Base-by-base conservation (phyloP, 2,797 vertebrate genomes). In the Platalea minor region DNA sequence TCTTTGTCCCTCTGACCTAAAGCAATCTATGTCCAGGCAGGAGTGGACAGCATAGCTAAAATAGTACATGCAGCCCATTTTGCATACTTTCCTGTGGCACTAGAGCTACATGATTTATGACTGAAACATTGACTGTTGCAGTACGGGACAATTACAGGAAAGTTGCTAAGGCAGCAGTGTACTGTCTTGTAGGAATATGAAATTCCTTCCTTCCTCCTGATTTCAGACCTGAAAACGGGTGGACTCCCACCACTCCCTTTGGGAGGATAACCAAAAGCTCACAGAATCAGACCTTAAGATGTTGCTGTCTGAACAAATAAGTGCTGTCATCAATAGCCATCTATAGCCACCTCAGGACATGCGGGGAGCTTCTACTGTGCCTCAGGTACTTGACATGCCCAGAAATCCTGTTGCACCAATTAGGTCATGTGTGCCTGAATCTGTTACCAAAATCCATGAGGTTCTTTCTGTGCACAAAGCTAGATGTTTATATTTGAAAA, bases 131-230 rank as follows among this genome's bases (percentile, higher is more conserved):
- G 72, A 45, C 67, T 91, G 37, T 43, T 92, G 81, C 90, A 68
- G 67, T 77, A 85, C 0, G 2, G 93, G 88, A 93, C 88, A 94
- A 80, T 92, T 92, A 77, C 86, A 92, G 86, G 45, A 64, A 94
- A 92, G 81, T 57, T 94, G 39, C 65, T 81, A 76, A 86, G 59
- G 56, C 88, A 90, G 76, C 31, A 50, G 33, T 17, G 73, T 68
- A 70, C 67, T 2, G 5, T 80, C 84, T 83, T 75, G 51, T 67
- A 93, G 45, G 63, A 91, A 61, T 91, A 80, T 51, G 57, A 87
- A 96, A 94, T 84, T 78, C 74, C 43, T 95, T 91, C 78, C 94
- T 95, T 82, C 72, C 39, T 92, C 35, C 37, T 51, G 53, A 68
- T 88, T 92, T 92, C 72, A 82, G 61, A 83, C 78, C 84, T 89